Base-by-base conservation (phyloP, 2,113 vertebrate species). In the Sphaerodactylus townsendi region DNA sequence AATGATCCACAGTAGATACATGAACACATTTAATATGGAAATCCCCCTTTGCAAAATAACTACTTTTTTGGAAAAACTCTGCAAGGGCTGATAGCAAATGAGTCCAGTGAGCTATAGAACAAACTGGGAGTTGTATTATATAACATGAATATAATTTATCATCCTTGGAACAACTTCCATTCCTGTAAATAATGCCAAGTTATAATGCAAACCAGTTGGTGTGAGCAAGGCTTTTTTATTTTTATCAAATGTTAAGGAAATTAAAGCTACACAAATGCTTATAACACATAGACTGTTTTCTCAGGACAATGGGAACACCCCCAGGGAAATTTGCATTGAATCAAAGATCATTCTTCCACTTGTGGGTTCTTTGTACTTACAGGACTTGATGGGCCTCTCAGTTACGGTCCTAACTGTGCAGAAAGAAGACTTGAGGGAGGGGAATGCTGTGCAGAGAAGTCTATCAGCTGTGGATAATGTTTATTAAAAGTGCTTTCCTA, bases 91-190 rank as follows among this genome's bases (percentile, higher is more conserved):
- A 53, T 69, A 21, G 5, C 28, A 30, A 69, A 17, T 46, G 65
- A 14, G 21, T 10, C 1, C n/a, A 37, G 21, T 80, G 33, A 11
- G 41, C 11, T 53, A 37, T 30, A 70, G 19, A 37, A 80, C n/a
- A 80, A 69, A 69, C 2, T 37, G 65, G 65, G 53, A 17, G 21
- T 8, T 69, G 77, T 17, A 37, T 79, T 79, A 79, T 79, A 50
- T 79, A 80, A 80, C 14, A 80, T 15, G n/a, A 30, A 50, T 68
- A 80, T 37, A 35, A 80, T 80, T 80, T 80, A 53, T 46, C 68
- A 21, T 28, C 19, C 11, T 80, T 5, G 23, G 64, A 68, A 48
- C 50, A 50, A 69, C 37, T 81, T 70, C 21, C 33, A 70, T 53
- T 81, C 59, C 79, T 70, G 23, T 21, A 70, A 56, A 70, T 56